These are phyloP conservation scores for Drosophila nasuta DNA, from an alignment of 1,140 invertebrate species.

Conservation along the genomic window DNA sequence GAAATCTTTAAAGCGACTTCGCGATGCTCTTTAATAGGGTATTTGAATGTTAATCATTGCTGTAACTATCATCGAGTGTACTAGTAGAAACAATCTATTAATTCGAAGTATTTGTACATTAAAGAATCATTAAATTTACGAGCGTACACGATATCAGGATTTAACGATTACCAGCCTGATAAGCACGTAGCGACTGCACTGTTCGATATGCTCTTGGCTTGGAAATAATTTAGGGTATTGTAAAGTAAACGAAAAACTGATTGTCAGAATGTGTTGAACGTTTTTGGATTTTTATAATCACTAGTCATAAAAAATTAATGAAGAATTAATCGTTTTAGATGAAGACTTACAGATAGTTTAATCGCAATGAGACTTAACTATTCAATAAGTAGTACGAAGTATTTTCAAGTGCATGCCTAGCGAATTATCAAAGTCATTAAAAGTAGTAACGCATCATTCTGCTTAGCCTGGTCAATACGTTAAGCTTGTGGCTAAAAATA, in stretches of 20 bases:
- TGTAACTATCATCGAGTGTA: not conserved
- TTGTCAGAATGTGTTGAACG: slow-evolving; percentile 9
- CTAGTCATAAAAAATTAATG: not conserved
- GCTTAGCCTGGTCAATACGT: slow-evolving; percentile 10
- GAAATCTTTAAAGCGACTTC: not conserved
- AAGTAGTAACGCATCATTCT: not conserved
- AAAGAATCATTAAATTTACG: slow-evolving; percentile 58
- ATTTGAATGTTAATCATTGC: too few species aligned
- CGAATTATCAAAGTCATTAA: not conserved
- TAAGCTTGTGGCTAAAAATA: not conserved
- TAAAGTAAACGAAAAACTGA: slow-evolving; percentile 9
- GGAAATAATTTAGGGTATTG: slow-evolving; percentile 9
- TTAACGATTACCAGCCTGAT: slow-evolving; percentile 47
- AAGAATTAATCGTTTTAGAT: not conserved
- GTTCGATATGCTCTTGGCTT: not conserved
- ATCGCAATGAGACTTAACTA: not conserved
- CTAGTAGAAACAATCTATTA: not conserved
- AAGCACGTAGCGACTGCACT: slow-evolving; percentile 36
- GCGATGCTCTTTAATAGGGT: not conserved
- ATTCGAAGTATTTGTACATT: slow-evolving; percentile 48
- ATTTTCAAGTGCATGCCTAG: not conserved
- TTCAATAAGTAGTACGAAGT: not conserved
- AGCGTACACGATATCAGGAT: slow-evolving; percentile 34
- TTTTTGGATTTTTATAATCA: slow-evolving; percentile 15
- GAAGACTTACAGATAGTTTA: not conserved